A percentile compares a stretch with the other conserved stretches of the same genome.
Evolutionary conservation across 1,140 invertebrate genomes (phyloP).

Genomic region (Formica selysi): DNA sequence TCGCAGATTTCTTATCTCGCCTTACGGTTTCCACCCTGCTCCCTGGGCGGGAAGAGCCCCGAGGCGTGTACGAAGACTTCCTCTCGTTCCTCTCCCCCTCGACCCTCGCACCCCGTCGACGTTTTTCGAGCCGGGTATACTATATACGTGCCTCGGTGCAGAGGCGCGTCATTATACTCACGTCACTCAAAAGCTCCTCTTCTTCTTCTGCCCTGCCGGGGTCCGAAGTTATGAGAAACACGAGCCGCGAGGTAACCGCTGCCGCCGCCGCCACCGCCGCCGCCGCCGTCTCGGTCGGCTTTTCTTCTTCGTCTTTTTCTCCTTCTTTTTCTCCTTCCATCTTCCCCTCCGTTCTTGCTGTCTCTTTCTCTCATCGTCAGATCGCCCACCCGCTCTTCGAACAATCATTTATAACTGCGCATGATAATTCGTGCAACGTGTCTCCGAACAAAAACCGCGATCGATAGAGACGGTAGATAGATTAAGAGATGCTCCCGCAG

Average conservation of each 20-base stretch:
- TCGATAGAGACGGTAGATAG: conserved; percentile 69
- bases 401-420: conserved; percentile 82
- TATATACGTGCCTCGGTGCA: conserved; percentile 65
- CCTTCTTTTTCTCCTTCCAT: not conserved
- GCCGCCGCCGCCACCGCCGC: conserved; percentile 58
- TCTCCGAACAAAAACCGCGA: conserved; percentile 69
- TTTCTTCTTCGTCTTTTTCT: conserved; percentile 10
- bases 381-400: conserved; percentile 53
- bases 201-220: conserved; percentile 73
- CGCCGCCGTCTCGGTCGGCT: conserved; percentile 50
- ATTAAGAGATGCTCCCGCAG: conserved; percentile 59
- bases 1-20: conserved; percentile 78
- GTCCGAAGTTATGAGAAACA: conserved; percentile 80
- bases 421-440: conserved; percentile 75
- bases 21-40: conserved; percentile 75
- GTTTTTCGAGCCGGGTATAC: conserved; percentile 51
- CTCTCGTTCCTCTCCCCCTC: conserved; percentile 9
- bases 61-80: conserved; percentile 76
- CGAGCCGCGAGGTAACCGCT: conserved; percentile 78
- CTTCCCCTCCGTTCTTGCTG: not conserved
- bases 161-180: conserved; percentile 82
- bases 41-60: conserved; percentile 78
- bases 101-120: conserved; percentile 27
- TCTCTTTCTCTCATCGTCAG: conserved; percentile 43
- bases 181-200: conserved; percentile 81